Conservation (phyloP, 2,888 invertebrate species). For the Adineta ricciae region DNA sequence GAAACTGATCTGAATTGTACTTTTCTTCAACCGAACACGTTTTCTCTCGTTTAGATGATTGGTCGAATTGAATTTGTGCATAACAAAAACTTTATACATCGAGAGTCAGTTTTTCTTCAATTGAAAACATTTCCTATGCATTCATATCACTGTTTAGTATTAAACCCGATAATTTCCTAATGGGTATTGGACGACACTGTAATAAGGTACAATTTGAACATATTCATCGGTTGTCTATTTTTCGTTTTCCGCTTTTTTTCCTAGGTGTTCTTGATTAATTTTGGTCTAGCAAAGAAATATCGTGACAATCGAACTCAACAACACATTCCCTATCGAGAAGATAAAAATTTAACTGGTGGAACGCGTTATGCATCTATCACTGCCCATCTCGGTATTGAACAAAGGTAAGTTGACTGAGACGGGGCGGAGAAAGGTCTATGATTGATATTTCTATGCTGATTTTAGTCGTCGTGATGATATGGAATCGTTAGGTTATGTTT, state of each 20-base stretch:
- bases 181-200: conserved; percentile 52
- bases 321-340: conserved; percentile 71
- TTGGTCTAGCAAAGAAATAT: conserved; percentile 97
- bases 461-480: conserved; percentile 88
- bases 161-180: conserved; percentile 60
- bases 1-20: too few species aligned
- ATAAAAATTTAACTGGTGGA: conserved; percentile 95
- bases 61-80: conserved; percentile 92
- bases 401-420: not conserved
- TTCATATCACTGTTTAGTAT: conserved; percentile 52
- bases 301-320: too few species aligned
- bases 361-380: conserved; percentile 97
- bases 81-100: conserved; percentile 97
- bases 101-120: conserved; percentile 58
- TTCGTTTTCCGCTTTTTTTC: too few species aligned
- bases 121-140: not conserved
- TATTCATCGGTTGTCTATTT: conserved; percentile 31
- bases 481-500: conserved; percentile 96
- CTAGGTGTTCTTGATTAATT: conserved; percentile 67
- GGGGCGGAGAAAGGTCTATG: too few species aligned
- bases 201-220: conserved; percentile 40
- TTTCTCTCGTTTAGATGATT: conserved; percentile 45
- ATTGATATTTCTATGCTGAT: too few species aligned
- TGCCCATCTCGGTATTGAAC: conserved; percentile 82
- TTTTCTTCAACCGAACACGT: too few species aligned